Conservation (phyloP, 2,797 vertebrate genomes). For the Borostomias antarcticus region DNA sequence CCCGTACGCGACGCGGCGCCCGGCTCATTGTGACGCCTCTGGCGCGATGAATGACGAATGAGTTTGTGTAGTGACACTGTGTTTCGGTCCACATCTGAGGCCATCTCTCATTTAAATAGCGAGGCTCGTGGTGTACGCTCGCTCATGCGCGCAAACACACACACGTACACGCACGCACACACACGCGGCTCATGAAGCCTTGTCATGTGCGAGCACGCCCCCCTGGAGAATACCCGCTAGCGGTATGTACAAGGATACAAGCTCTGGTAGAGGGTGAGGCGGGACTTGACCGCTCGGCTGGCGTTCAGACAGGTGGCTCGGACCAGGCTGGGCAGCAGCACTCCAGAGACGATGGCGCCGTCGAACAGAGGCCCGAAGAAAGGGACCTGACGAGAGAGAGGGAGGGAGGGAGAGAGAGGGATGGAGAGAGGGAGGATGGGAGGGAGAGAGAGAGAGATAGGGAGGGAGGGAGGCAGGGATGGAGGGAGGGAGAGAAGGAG, state of each 20-base stretch:
- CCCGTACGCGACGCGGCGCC: too few relatives aligned
- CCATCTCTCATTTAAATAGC: too few relatives aligned
- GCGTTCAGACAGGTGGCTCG: slow-evolving; percentile 97
- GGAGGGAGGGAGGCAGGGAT: too few relatives aligned
- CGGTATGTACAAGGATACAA: slow-evolving; percentile 99
- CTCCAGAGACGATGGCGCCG: slow-evolving; percentile 92
- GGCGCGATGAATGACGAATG: too few relatives aligned
- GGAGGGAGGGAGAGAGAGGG: not conserved
- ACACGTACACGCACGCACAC: too few relatives aligned
- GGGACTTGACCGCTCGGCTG: slow-evolving; percentile 97
- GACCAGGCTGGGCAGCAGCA: slow-evolving; percentile 91
- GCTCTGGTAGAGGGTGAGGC: slow-evolving; percentile 96
- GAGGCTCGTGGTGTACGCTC: too few relatives aligned
- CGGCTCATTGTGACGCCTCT: too few relatives aligned
- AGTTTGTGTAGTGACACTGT: too few relatives aligned
- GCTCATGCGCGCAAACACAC: too few relatives aligned
- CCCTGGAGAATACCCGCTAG: too few relatives aligned
- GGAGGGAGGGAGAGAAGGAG: not conserved
- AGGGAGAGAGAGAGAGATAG: slow-evolving; percentile 2
- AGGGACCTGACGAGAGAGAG: slow-evolving; percentile 81
- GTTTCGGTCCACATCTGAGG: too few relatives aligned
- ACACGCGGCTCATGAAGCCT: too few relatives aligned
- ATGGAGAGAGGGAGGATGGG: slow-evolving; percentile 7
- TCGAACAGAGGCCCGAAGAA: slow-evolving; percentile 96
- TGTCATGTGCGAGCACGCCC: not conserved